These are phyloP conservation scores for Corvus moneduloides DNA, from an alignment of 2,113 vertebrate species.

Conservation along the genomic window DNA sequence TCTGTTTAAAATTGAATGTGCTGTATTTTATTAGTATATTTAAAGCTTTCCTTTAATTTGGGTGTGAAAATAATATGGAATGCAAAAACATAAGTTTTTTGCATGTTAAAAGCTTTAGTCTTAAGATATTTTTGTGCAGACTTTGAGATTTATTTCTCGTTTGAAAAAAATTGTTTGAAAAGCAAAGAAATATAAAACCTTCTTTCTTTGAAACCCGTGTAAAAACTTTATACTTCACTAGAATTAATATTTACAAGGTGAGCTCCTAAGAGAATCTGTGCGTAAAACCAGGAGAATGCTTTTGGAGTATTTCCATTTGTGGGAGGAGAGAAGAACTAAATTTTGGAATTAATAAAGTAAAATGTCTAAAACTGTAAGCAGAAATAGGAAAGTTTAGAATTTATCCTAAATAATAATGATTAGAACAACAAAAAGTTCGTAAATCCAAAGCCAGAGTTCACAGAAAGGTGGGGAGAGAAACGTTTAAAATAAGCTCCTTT, in stretches of 20 bases:
- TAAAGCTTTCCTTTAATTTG: not conserved
- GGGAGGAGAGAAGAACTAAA: not conserved
- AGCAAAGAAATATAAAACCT: not conserved
- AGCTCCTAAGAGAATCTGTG: not conserved
- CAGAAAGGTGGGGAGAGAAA: not conserved
- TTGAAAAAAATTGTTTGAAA: not conserved
- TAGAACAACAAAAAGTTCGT: not conserved
- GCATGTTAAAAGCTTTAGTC: not conserved
- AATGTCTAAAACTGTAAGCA: not conserved
- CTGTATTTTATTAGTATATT: not conserved
- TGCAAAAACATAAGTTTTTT: not conserved
- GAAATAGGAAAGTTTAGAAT: not conserved
- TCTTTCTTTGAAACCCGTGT: not conserved
- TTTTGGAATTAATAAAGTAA: not conserved
- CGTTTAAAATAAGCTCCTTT: not conserved
- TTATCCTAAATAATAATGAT: not conserved
- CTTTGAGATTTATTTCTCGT: not conserved
- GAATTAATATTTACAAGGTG: not conserved
- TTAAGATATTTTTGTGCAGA: not conserved
- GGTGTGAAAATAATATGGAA: not conserved
- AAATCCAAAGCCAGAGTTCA: not conserved
- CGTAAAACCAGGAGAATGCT: not conserved
- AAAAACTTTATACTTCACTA: not conserved
- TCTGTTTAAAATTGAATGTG: not conserved
- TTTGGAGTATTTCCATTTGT: not conserved